These are phyloP conservation scores for Sebastes matsubarae DNA, from an alignment of 2,797 vertebrate genomes.

Conservation along the genomic window DNA sequence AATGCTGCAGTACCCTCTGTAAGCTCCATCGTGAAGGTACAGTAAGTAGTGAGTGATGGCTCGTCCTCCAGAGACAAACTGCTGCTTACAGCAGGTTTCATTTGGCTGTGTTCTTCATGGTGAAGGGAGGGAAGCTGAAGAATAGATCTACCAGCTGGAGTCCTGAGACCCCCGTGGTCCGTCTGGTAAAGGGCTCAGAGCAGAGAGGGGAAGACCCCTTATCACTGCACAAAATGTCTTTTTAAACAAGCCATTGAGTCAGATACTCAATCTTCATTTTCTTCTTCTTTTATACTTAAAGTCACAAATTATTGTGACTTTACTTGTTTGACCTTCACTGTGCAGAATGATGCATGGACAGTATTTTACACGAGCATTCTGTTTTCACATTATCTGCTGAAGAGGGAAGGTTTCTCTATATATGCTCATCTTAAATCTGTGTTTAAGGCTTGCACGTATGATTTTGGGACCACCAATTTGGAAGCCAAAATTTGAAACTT, in stretches of 20 bases:
- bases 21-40: neutral
- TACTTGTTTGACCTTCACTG: slow-evolving; percentile 18
- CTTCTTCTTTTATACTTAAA: neutral
- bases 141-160: slow-evolving; percentile 72
- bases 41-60: slow-evolving; percentile 10
- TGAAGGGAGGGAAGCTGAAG: slow-evolving; percentile 31
- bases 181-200: slow-evolving; percentile 70
- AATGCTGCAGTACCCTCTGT: neutral
- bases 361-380: neutral
- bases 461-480: neutral
- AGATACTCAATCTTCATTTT: neutral
- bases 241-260: neutral
- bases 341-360: slow-evolving; percentile 1
- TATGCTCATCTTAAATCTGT: neutral
- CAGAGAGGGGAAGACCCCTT: slow-evolving; percentile 24
- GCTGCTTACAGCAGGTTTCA: slow-evolving; percentile 46
- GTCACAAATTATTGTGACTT: neutral
- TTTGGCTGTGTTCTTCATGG: slow-evolving; percentile 27
- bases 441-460: neutral
- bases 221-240: slow-evolving; percentile 17
- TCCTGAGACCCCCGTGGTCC: slow-evolving; percentile 41
- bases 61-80: slow-evolving; percentile 16
- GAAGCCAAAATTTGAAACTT: neutral
- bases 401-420: neutral
- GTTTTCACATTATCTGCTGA: slow-evolving; percentile 5